Evolutionary conservation across 2,113 vertebrate species (phyloP), one percentile per base, ranked within the genome.

Genomic region (Formicarius rufipectus): DNA sequence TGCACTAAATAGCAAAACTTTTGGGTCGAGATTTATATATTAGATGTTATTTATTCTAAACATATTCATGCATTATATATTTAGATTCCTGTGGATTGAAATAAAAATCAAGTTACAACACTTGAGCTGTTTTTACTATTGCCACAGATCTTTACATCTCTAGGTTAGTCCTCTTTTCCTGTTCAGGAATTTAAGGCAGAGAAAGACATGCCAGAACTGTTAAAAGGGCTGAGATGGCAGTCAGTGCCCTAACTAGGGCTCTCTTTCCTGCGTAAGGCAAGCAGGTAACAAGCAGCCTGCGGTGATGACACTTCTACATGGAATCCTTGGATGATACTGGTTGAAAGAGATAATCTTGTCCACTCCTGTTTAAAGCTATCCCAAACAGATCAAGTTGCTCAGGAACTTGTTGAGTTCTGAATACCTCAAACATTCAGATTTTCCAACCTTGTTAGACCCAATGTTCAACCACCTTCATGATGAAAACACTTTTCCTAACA

Each of bases 11-110:
- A 84, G 5, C 14, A 88, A 83, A 40, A 53, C 5, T 39, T 66
- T 24, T 0, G 0, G 0, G 3, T 55, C 71, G 63, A 33, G 14
- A 50, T 71, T 67, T 74, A 22, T n/a, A 10, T 22, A 15, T 80
- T 72, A 14, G 16, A 35, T 74, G 62, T 8, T 55, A 28, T 30
- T 6, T 67, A 24, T 80, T 56, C 33, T 21, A 84, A 53, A 69
- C 44, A 23, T 37, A 60, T 40, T 69, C 58, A 6, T 49, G 3
- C n/a, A 47, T 28, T 87, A 4, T 53, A 25, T 30, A 12, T 50
- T 87, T 75, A 23, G 10, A 47, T 72, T 90, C 39, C 40, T 77
- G 69, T n/a, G 28, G 10, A 56, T 39, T 45, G 20, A 64, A 96
- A 84, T 39, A 40, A 77, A 81, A 86, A 74, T 40, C 18, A 55